phyloP scores from a whole-genome alignment of 2,888 invertebrate genomes.

The Oxytorus armatus region DNA sequence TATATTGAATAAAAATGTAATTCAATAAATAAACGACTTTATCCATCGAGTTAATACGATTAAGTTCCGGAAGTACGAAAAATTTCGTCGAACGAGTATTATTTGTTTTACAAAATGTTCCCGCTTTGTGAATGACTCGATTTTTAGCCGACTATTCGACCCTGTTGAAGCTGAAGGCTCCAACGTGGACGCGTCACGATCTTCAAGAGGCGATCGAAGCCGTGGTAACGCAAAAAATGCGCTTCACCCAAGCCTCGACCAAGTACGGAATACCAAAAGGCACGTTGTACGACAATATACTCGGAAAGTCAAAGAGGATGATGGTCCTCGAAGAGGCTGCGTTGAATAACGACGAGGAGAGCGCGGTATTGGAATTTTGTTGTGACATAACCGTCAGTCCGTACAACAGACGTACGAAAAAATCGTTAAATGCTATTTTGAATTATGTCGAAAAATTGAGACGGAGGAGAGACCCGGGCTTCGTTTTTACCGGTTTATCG shows the following conservation, averaged over 20 bases:
- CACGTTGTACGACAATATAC: constrained; percentile 91
- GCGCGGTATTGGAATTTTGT: constrained; percentile 89
- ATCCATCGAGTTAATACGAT: background rate
- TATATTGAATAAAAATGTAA: background rate
- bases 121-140: constrained; percentile 70
- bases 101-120: constrained; percentile 62
- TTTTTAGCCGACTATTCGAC: constrained; percentile 87
- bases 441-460: constrained; percentile 89
- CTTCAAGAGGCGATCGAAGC: constrained; percentile 91
- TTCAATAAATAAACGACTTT: background rate
- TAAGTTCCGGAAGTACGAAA: constrained; percentile 1
- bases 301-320: constrained; percentile 92
- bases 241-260: constrained; percentile 91
- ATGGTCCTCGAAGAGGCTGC: constrained; percentile 90
- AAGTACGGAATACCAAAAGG: constrained; percentile 91
- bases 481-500: constrained; percentile 89
- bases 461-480: constrained; percentile 87
- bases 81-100: constrained; percentile 30
- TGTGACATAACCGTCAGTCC: constrained; percentile 90
- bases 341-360: constrained; percentile 87
- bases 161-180: constrained; percentile 90
- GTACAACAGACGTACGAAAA: constrained; percentile 90
- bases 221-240: constrained; percentile 90
- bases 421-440: constrained; percentile 88
- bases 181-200: constrained; percentile 90